A percentile compares a stretch with the other conserved stretches of the same genome.
Conservation (phyloP, 1,140 invertebrate species). For the Drosophila gunungcola region DNA sequence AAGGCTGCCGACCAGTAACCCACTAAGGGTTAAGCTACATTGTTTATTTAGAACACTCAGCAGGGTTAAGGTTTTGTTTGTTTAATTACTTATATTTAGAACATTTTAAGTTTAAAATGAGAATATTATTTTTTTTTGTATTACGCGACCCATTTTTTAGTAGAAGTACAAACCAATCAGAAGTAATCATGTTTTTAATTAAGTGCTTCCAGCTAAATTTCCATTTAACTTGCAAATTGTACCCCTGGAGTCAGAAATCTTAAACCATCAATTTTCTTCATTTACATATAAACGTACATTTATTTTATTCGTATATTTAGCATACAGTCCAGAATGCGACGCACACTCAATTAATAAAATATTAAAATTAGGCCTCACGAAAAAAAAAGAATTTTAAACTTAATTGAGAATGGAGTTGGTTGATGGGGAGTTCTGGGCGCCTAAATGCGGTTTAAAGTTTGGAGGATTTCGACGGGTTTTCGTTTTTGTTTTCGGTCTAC, state of each 20-base stretch:
- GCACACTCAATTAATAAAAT: constrained; percentile 21
- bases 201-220: not conserved
- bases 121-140: too few species aligned
- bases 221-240: not conserved
- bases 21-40: not conserved
- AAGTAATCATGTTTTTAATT: not conserved
- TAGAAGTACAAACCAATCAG: too few species aligned
- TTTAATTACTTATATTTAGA: too few species aligned
- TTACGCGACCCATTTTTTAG: too few species aligned
- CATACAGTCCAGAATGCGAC: constrained; percentile 15
- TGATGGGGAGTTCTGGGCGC: not conserved
- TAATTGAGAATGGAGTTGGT: constrained; percentile 7
- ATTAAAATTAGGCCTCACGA: constrained; percentile 27
- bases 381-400: constrained; percentile 27
- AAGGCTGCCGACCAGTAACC: not conserved
- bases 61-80: not conserved
- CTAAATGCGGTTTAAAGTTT: not conserved
- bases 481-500: not conserved
- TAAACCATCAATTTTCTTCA: not conserved
- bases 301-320: constrained; percentile 42
- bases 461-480: not conserved
- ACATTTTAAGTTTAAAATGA: too few species aligned
- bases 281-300: constrained; percentile 40
- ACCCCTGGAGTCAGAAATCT: not conserved
- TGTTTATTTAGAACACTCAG: not conserved